Percentiles rank a stretch among this genome's conserved stretches.
Evolutionary conservation across 2,888 invertebrate species (phyloP).

Genomic region (Eucriotettix oculatus): DNA sequence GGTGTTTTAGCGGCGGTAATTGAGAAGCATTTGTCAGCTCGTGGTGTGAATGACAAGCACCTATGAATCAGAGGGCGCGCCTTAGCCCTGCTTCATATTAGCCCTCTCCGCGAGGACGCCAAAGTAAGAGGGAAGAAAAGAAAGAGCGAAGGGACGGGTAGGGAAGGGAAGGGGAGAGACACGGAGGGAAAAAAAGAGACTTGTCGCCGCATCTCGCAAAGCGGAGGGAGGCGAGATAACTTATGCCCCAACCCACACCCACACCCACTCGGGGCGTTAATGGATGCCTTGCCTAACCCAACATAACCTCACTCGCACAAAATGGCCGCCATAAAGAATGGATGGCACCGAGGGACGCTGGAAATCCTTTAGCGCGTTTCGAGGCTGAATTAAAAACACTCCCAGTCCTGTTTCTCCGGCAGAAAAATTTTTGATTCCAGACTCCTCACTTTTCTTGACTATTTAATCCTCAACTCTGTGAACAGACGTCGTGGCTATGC

Average conservation of each 20-base stretch:
- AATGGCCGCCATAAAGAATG: conserved; percentile 1
- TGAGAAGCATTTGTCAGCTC: too few species aligned
- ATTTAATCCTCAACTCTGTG: too few species aligned
- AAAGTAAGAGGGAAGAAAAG: neutral
- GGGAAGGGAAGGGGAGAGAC: neutral
- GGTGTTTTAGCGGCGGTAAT: too few species aligned
- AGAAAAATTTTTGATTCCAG: too few species aligned
- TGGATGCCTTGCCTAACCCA: conserved; percentile 2
- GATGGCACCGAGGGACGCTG: neutral
- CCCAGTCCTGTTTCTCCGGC: too few species aligned
- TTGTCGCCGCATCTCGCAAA: neutral
- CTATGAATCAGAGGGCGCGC: too few species aligned
- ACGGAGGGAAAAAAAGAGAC: neutral
- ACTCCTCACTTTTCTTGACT: too few species aligned
- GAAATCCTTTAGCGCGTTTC: neutral
- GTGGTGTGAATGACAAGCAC: too few species aligned
- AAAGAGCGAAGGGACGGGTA: neutral
- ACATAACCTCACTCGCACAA: conserved; percentile 2
- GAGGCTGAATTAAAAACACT: neutral
- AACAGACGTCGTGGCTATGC: too few species aligned
- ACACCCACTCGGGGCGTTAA: neutral
- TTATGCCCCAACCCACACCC: neutral
- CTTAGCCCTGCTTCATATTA: too few species aligned
- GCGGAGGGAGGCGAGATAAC: neutral
- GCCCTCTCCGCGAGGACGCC: too few species aligned